A percentile compares a stretch with the other conserved stretches of the same genome.
These are phyloP conservation scores for Magallana ariakensis DNA, from an alignment of 1,140 invertebrate species.

Conservation along the genomic window DNA sequence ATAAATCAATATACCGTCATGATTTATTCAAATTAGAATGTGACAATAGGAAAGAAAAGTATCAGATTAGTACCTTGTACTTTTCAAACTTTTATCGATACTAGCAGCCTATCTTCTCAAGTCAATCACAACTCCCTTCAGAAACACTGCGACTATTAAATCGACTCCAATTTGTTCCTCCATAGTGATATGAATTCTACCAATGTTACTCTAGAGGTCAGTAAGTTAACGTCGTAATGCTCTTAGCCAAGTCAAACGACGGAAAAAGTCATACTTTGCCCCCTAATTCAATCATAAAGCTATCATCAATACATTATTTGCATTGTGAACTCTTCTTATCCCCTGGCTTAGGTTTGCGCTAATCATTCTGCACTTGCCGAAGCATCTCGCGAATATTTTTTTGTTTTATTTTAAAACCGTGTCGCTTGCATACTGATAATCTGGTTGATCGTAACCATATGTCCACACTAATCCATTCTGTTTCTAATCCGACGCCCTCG, in stretches of 20 bases:
- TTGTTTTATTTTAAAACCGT: not conserved
- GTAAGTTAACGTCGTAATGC: not conserved
- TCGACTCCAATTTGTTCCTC: slow-evolving; percentile 8
- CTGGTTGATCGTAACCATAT: not conserved
- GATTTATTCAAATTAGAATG: too few relatives aligned
- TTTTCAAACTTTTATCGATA: too few relatives aligned
- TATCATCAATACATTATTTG: slow-evolving; percentile 13
- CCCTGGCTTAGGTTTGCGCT: not conserved
- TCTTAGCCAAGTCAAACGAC: not conserved
- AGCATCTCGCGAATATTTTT: not conserved
- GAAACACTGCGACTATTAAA: slow-evolving; percentile 4
- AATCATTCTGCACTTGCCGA: not conserved
- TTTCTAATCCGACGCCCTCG: too few relatives aligned
- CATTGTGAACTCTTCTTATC: not conserved
- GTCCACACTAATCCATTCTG: not conserved
- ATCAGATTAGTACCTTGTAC: too few relatives aligned
- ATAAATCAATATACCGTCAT: too few relatives aligned
- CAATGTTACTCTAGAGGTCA: slow-evolving; percentile 1
- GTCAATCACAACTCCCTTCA: not conserved
- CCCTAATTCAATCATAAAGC: not conserved
- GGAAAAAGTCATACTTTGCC: slow-evolving; percentile 12
- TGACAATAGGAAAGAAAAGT: too few relatives aligned
- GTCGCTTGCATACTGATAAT: slow-evolving; percentile 5
- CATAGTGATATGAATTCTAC: slow-evolving; percentile 4
- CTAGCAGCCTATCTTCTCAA: not conserved